Evolutionary conservation across 2,888 invertebrate species (phyloP).

Genomic region (Drosophila barbarae): DNA sequence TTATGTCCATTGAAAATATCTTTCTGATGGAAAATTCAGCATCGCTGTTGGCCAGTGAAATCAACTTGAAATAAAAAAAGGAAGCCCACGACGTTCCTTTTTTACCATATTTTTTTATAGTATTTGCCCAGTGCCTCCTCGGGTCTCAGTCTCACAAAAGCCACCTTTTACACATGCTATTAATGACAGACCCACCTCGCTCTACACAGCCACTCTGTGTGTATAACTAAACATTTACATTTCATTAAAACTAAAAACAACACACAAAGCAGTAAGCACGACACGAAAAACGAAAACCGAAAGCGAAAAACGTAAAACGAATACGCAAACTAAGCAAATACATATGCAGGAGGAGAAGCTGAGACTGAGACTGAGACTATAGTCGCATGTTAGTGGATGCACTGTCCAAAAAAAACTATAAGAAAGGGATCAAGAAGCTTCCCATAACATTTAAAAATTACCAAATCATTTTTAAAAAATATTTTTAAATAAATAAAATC

Average conservation of each 20-base stretch:
- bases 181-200: slow-evolving; percentile 32
- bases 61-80: slow-evolving; percentile 8
- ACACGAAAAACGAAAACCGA: slow-evolving; percentile 53
- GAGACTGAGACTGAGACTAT: slow-evolving; percentile 2
- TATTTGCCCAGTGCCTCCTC: slow-evolving; percentile 23
- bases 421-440: neutral
- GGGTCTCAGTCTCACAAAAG: slow-evolving; percentile 25
- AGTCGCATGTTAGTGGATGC: neutral
- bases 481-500: neutral
- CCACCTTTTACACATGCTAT: slow-evolving; percentile 40
- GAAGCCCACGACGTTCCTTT: slow-evolving; percentile 3
- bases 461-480: neutral
- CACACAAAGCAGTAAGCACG: slow-evolving; percentile 67
- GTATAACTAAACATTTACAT: slow-evolving; percentile 72
- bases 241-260: slow-evolving; percentile 73
- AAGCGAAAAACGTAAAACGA: slow-evolving; percentile 39
- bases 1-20: slow-evolving; percentile 1
- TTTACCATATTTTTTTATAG: slow-evolving; percentile 10
- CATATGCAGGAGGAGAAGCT: slow-evolving; percentile 31
- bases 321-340: slow-evolving; percentile 67
- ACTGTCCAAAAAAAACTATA: neutral
- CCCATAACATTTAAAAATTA: neutral
- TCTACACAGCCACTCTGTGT: slow-evolving; percentile 37
- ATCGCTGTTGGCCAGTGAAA: slow-evolving; percentile 10
- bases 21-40: slow-evolving; percentile 3